Conservation (phyloP, 2,113 vertebrate genomes). For the Caloenas nicobarica region DNA sequence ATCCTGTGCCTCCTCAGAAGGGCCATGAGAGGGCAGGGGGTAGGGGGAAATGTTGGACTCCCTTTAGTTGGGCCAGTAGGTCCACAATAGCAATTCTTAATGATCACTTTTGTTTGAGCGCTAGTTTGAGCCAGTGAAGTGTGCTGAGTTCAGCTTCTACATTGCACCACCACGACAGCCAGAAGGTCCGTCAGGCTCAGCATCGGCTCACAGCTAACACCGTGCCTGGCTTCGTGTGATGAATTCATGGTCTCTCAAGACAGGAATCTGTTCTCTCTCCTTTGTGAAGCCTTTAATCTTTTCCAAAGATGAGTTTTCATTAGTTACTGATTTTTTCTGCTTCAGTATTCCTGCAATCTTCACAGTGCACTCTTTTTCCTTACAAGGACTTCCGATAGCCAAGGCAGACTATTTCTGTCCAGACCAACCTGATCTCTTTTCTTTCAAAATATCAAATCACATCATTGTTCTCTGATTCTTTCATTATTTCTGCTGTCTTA, state of each 20-base stretch:
- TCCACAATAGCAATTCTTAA: background rate
- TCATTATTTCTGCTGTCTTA: background rate
- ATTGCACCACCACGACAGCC: rapidly evolving
- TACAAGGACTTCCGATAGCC: background rate
- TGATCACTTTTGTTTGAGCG: background rate
- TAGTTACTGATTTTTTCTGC: background rate
- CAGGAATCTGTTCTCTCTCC: background rate
- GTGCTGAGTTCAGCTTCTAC: background rate
- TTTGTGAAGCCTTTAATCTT: background rate
- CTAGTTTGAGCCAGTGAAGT: background rate
- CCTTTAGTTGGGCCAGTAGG: rapidly evolving
- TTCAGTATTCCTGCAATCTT: background rate
- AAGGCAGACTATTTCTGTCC: background rate
- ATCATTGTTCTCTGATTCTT: background rate
- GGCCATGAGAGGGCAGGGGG: rapidly evolving
- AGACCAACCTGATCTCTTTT: background rate
- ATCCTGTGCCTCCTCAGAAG: background rate
- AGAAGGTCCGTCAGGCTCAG: background rate
- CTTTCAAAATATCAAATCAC: background rate
- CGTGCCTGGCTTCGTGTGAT: background rate
- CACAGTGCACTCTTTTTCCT: background rate
- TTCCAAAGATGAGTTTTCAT: background rate
- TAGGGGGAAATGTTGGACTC: background rate
- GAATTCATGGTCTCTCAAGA: background rate
- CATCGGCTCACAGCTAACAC: background rate